Conservation (phyloP, 2,888 invertebrate genomes). For the Ophion costatus region DNA sequence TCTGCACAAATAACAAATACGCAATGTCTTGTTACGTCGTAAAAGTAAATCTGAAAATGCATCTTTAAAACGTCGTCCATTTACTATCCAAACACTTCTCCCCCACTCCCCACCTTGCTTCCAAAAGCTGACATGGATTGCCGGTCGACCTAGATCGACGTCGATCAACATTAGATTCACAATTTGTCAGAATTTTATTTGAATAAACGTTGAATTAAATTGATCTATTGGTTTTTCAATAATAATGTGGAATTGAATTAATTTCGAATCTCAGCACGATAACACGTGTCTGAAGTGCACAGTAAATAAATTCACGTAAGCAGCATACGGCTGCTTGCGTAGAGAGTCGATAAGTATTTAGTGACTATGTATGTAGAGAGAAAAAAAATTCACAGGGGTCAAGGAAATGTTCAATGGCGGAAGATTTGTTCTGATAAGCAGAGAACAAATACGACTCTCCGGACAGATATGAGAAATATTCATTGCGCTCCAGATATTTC, state of each 20-base stretch:
- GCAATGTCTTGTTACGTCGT: neutral
- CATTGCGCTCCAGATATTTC: neutral
- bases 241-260: neutral
- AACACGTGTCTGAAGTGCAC: neutral
- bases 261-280: neutral
- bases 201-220: neutral
- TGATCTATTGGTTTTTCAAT: neutral
- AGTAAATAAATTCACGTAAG: neutral
- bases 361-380: neutral
- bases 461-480: constrained; percentile 4
- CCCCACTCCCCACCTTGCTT: neutral
- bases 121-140: neutral
- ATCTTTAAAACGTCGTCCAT: neutral
- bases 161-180: neutral
- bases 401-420: constrained; percentile 35
- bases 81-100: neutral
- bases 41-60: neutral
- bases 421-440: constrained; percentile 47
- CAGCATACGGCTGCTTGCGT: neutral
- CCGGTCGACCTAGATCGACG: neutral
- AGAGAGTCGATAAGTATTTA: neutral
- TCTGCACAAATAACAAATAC: neutral
- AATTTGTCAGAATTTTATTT: neutral
- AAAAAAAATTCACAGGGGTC: constrained; percentile 25
- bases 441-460: constrained; percentile 10